These are phyloP conservation scores for Triplophysa siluroides DNA, from an alignment of 2,113 vertebrate species.

Conservation along the genomic window DNA sequence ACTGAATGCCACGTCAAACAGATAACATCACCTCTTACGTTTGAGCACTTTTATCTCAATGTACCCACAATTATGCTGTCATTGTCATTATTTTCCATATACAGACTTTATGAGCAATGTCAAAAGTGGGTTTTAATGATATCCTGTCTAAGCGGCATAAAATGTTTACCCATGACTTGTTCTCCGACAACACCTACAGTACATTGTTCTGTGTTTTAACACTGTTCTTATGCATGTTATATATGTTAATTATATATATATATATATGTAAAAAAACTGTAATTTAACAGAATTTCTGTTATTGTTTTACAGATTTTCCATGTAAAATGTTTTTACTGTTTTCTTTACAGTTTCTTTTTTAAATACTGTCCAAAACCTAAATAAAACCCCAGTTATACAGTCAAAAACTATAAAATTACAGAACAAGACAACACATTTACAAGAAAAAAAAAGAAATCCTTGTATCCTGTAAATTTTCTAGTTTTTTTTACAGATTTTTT, in stretches of 20 bases:
- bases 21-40: not conserved
- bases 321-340: too few relatives aligned
- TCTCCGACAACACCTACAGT: not conserved
- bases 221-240: not conserved
- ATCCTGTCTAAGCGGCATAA: not conserved
- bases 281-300: too few relatives aligned
- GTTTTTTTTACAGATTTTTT: too few relatives aligned
- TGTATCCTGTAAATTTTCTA: too few relatives aligned
- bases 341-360: too few relatives aligned
- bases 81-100: slow-evolving; percentile 2
- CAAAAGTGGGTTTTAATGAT: slow-evolving; percentile 6
- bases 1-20: not conserved
- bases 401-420: too few relatives aligned
- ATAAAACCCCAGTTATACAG: too few relatives aligned
- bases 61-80: slow-evolving; percentile 5
- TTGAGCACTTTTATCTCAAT: not conserved
- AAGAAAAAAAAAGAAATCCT: too few relatives aligned
- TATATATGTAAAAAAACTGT: too few relatives aligned
- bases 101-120: not conserved
- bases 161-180: slow-evolving; percentile 1
- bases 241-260: not conserved
- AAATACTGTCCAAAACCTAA: too few relatives aligned
- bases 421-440: too few relatives aligned
- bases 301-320: too few relatives aligned
- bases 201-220: not conserved